Evolutionary conservation across 1,140 invertebrate species (phyloP), one percentile per base, ranked within the genome.

Genomic region (Amyelois transitella): DNA sequence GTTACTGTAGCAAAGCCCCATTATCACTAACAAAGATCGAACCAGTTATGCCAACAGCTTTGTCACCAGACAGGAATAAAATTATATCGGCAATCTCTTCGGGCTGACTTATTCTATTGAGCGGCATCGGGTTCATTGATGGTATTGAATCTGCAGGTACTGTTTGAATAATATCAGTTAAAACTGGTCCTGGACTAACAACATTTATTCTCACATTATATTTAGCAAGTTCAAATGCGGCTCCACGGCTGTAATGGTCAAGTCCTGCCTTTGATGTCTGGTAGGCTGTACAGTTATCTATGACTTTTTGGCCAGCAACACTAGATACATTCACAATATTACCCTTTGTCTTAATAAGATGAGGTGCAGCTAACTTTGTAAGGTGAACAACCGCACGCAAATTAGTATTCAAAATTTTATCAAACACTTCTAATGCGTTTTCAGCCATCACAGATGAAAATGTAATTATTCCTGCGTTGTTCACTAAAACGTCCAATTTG

Each of bases 31-130:
- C 18, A 45, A 45, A 45, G 19, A 19, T 45, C 1, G 43, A 45
- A 20, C 43, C 43, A 45, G 43, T 45, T 7, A 45, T 45, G 14
- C 43, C 43, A 19, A 19, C 8, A 19, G 43, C 43, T 45, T 45
- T 45, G 2, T 45, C 43, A 8, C 43, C 8, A 8, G 43, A 45
- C 12, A 45, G 12, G 19, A 7, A 45, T 45, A 45, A 45, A 45
- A 45, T 45, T 45, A 45, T 6, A 19, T 45, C 43, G 43, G 43
- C 43, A 19, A 45, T 45, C 19, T 45, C 43, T 45, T 19, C 43
- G 10, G 43, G 7, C 12, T 45, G 18, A 10, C 18, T 45, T 2
- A 45, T 4, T 45, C 43, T 45, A 2, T 18, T 8, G 10, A 45
- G 43, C 5, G 43, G 43, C 12, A 45, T 18, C 10, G 18, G 18